These are phyloP conservation scores for Philopedon plagiatum DNA, from an alignment of 2,888 invertebrate species.

Conservation along the genomic window DNA sequence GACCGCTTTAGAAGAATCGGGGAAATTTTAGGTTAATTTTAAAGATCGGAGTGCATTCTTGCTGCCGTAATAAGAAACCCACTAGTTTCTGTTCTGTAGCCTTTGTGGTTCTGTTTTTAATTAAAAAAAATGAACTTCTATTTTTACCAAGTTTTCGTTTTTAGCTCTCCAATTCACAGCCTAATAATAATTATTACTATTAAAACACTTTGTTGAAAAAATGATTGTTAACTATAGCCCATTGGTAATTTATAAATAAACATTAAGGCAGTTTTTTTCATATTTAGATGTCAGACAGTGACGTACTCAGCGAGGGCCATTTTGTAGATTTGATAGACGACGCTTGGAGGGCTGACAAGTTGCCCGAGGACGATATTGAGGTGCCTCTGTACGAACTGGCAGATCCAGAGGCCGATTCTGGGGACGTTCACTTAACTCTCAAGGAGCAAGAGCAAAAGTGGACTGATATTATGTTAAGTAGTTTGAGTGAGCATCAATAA, in stretches of 20 bases:
- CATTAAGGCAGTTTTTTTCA: neutral
- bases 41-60: no score
- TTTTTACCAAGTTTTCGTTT: no score
- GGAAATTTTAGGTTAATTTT: no score
- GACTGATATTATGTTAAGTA: constrained; percentile 72
- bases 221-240: no score
- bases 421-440: constrained; percentile 90
- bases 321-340: constrained; percentile 87
- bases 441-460: constrained; percentile 87
- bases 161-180: no score
- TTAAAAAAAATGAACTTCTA: no score
- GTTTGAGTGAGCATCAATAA: constrained; percentile 72
- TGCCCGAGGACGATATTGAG: constrained; percentile 87
- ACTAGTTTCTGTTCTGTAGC: no score
- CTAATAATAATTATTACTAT: no score
- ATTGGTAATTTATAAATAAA: neutral
- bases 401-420: constrained; percentile 93
- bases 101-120: no score
- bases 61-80: no score
- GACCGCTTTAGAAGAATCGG: no score
- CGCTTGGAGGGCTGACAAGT: constrained; percentile 84
- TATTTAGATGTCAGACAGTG: constrained; percentile 73
- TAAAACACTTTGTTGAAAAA: no score
- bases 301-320: constrained; percentile 81
- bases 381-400: constrained; percentile 92